Evolutionary conservation across 2,888 invertebrate species (phyloP).

Genomic region (Notodonta dromedarius): DNA sequence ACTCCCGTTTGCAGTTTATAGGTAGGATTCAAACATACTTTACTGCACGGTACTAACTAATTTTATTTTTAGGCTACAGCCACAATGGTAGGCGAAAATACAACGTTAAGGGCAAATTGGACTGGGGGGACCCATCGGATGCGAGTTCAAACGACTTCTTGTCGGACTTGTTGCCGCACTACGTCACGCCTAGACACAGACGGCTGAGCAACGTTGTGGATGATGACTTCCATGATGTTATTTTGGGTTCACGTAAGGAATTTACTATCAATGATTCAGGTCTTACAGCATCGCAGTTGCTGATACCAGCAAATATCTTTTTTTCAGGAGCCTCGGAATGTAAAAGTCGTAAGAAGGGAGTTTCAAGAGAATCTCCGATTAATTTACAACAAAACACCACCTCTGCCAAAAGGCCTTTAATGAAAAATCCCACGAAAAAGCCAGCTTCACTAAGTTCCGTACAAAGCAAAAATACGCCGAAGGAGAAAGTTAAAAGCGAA

Average conservation of each 20-base stretch:
- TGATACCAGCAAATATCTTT: background rate
- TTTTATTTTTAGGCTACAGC: constrained; percentile 24
- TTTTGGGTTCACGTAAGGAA: constrained; percentile 61
- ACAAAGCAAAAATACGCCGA: constrained; percentile 43
- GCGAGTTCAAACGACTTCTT: constrained; percentile 68
- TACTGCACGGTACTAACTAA: background rate
- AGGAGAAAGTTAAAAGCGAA: constrained; percentile 64
- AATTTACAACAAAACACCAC: constrained; percentile 37
- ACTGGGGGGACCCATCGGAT: constrained; percentile 63
- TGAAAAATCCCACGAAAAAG: constrained; percentile 54
- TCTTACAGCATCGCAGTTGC: background rate
- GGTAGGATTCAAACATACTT: no score
- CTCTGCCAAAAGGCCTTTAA: constrained; percentile 39
- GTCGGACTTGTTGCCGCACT: constrained; percentile 74
- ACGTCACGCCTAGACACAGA: constrained; percentile 73
- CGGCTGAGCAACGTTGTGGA: constrained; percentile 53
- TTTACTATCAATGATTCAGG: background rate
- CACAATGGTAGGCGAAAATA: constrained; percentile 63
- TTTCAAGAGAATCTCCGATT: constrained; percentile 41
- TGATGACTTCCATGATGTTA: constrained; percentile 75
- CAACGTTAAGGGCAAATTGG: constrained; percentile 49
- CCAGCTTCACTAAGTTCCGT: constrained; percentile 53
- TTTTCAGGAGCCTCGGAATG: constrained; percentile 49
- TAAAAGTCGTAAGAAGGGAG: constrained; percentile 45
- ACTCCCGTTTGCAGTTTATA: no score